Evolutionary conservation across 2,113 vertebrate species (phyloP), one percentile per base, ranked within the genome.

Genomic region (Kryptolebias marmoratus): DNA sequence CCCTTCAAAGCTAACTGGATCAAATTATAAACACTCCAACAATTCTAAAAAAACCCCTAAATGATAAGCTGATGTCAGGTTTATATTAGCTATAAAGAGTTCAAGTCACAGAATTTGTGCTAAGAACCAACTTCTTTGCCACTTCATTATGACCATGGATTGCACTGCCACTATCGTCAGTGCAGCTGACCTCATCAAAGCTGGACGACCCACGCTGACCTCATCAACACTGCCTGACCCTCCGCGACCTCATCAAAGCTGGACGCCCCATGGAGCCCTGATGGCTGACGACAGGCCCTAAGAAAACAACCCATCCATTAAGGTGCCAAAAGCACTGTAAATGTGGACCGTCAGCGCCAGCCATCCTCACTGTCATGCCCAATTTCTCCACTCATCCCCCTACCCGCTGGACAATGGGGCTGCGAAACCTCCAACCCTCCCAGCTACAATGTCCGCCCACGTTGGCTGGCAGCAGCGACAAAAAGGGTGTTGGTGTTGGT

Each of bases 111-210:
- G 78, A 74, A 76, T 28, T 63, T 73, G 55, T 42, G 64, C 66
- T 82, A 58, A 47, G 64, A 64, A 73, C 74, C 75, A 85, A 80
- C 67, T 84, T 73, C 73, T 67, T 73, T 61, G 48, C 67, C 85
- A 85, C 83, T 87, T 83, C 52, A 88, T 87, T 83, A 85, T 72
- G 63, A 30, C 27, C 59, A 47, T n/a, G 72, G 64, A 64, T 78
- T 76, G 18, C 69, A 2, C 76, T 80, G 77, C 52, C 70, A 42
- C 84, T 44, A 79, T 67, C 73, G 65, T 63, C 69, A 64, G 80
- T 77, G 78, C 78, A 85, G 80, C 90, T 90, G 86, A 94, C 93
- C 93, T 94, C 92, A 94, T 94, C 93, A 93, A 92, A 90, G 90
- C 90, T 88, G 92, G 90, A 88, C 64, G 88, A 91, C 94, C 93